phyloP scores from a whole-genome alignment of 2,113 vertebrate species.

The Entosphenus tridentatus region DNA sequence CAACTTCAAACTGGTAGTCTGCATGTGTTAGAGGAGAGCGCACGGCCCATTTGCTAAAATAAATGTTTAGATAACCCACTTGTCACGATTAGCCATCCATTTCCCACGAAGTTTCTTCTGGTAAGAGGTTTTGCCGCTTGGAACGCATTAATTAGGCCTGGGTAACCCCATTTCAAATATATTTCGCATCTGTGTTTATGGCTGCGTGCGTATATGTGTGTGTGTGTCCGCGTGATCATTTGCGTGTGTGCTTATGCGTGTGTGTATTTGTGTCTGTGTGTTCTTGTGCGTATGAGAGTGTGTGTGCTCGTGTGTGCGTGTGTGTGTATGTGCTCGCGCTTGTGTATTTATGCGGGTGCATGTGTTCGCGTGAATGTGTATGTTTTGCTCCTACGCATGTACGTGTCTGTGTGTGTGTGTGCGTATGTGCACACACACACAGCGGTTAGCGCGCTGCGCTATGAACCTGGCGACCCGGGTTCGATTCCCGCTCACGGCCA shows the following conservation, averaged over 20 bases:
- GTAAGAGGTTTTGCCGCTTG: too few species aligned
- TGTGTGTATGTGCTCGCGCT: not conserved
- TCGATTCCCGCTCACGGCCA: too few species aligned
- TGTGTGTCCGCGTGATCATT: not conserved
- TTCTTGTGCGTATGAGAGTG: not conserved
- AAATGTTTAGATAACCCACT: too few species aligned
- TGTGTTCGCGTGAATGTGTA: not conserved
- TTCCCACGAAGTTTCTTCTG: too few species aligned
- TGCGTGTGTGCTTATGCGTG: not conserved
- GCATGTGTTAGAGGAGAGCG: too few species aligned
- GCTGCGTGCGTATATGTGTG: not conserved
- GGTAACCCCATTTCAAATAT: too few species aligned
- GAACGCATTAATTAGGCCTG: too few species aligned
- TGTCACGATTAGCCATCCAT: too few species aligned
- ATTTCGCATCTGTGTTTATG: not conserved
- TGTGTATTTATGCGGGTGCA: not conserved
- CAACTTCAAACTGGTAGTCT: too few species aligned
- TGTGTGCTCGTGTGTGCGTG: not conserved
- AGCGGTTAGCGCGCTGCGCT: too few species aligned
- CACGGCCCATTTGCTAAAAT: too few species aligned
- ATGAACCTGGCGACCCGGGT: too few species aligned
- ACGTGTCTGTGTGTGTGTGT: slow-evolving; percentile 1
- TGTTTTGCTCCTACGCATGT: not conserved
- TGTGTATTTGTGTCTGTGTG: slow-evolving; percentile 4
- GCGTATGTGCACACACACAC: not conserved